phyloP scores from a whole-genome alignment of 2,888 invertebrate species.

The Monochamus alternatus region DNA sequence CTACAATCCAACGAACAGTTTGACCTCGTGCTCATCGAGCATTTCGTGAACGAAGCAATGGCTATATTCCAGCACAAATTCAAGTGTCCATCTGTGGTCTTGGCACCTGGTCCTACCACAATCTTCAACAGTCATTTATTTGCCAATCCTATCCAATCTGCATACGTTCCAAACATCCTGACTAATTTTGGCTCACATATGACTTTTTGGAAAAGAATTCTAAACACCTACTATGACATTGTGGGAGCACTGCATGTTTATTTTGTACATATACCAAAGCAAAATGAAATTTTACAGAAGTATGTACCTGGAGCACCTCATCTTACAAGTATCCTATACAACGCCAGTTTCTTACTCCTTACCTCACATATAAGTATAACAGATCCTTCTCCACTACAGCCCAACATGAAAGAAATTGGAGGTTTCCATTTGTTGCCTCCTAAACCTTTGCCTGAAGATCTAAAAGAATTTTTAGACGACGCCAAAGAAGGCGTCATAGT shows the following conservation, averaged over 20 bases:
- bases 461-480: slow-evolving; percentile 73
- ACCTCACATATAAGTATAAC: slow-evolving; percentile 73
- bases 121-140: slow-evolving; percentile 66
- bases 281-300: slow-evolving; percentile 56
- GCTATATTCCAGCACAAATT: slow-evolving; percentile 36
- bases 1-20: slow-evolving; percentile 57
- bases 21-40: slow-evolving; percentile 62
- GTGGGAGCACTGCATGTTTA: slow-evolving; percentile 35
- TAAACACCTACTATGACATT: slow-evolving; percentile 69
- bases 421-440: slow-evolving; percentile 71
- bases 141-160: slow-evolving; percentile 70
- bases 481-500: slow-evolving; percentile 74
- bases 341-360: slow-evolving; percentile 61
- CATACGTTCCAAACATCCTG: slow-evolving; percentile 71
- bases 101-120: slow-evolving; percentile 41
- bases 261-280: slow-evolving; percentile 44
- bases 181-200: slow-evolving; percentile 68
- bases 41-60: slow-evolving; percentile 60
- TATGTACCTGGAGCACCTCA: slow-evolving; percentile 58
- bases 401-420: slow-evolving; percentile 75
- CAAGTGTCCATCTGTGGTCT: slow-evolving; percentile 42
- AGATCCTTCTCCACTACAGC: slow-evolving; percentile 72
- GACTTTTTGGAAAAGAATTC: slow-evolving; percentile 73
- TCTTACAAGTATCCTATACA: slow-evolving; percentile 57
- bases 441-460: slow-evolving; percentile 66